phyloP scores from a whole-genome alignment of 30 jellyfish, hydroid and myxozoan species.

The Pelagia noctiluca region DNA sequence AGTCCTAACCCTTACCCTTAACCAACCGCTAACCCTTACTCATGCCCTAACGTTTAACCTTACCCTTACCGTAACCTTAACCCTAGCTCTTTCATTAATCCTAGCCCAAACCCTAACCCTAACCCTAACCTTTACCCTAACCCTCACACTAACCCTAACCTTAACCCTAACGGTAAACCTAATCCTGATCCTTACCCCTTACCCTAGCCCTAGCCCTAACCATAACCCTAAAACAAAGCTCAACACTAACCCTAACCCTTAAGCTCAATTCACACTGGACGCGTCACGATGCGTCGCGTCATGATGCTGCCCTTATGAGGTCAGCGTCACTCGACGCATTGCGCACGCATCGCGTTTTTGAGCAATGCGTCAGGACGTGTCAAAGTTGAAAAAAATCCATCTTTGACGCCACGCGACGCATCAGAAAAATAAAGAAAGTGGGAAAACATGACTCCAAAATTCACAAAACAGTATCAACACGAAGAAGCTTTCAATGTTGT shows the following conservation, averaged over 20 bases:
- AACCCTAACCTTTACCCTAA: constrained; percentile 4
- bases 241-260: background rate
- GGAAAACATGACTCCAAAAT: no score
- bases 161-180: no score
- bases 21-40: background rate
- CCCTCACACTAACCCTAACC: constrained; percentile 8
- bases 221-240: background rate
- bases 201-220: constrained; percentile 3
- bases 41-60: background rate
- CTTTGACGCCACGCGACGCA: no score
- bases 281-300: background rate
- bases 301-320: no score
- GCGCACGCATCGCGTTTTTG: no score
- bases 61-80: background rate
- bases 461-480: no score
- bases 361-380: no score
- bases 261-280: background rate
- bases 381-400: no score
- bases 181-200: no score
- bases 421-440: no score
- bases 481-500: no score
- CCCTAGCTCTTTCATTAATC: background rate
- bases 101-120: background rate
- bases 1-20: background rate
- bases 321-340: no score